A percentile compares a stretch with the other conserved stretches of the same genome.
Conservation (phyloP, 1,140 invertebrate species). For the Triops longicaudatus region DNA sequence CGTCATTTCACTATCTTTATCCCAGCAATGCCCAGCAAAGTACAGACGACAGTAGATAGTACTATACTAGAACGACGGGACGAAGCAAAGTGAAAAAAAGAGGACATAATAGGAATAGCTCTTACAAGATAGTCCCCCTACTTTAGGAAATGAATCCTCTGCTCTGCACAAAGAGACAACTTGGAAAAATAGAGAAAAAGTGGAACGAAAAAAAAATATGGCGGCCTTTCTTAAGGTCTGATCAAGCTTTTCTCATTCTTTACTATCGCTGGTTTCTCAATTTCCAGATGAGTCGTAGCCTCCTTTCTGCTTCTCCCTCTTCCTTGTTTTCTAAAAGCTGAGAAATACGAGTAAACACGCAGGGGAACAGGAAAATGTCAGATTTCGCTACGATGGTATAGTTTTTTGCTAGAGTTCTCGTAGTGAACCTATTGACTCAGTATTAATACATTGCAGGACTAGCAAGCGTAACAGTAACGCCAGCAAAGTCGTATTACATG, state of each 20-base stretch:
- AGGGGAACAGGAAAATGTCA: background rate
- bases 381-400: too few relatives aligned
- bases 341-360: background rate
- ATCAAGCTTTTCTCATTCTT: background rate
- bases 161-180: background rate
- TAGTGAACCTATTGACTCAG: too few relatives aligned
- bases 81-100: background rate
- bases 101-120: background rate
- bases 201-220: background rate
- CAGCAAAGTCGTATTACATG: too few relatives aligned
- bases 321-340: background rate
- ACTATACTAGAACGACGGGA: background rate
- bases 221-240: background rate
- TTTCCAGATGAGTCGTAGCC: background rate
- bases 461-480: too few relatives aligned
- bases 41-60: background rate
- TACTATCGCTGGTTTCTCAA: background rate
- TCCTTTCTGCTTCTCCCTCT: background rate
- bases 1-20: too few relatives aligned
- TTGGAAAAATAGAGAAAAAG: background rate
- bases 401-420: too few relatives aligned
- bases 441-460: too few relatives aligned
- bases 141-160: slow-evolving; percentile 15
- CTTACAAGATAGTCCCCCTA: slow-evolving; percentile 11
- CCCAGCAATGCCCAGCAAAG: too few relatives aligned